A percentile compares a stretch with the other conserved stretches of the same genome.
These are phyloP conservation scores for Archilochus colubris DNA, from an alignment of 2,113 vertebrate genomes.

Conservation along the genomic window DNA sequence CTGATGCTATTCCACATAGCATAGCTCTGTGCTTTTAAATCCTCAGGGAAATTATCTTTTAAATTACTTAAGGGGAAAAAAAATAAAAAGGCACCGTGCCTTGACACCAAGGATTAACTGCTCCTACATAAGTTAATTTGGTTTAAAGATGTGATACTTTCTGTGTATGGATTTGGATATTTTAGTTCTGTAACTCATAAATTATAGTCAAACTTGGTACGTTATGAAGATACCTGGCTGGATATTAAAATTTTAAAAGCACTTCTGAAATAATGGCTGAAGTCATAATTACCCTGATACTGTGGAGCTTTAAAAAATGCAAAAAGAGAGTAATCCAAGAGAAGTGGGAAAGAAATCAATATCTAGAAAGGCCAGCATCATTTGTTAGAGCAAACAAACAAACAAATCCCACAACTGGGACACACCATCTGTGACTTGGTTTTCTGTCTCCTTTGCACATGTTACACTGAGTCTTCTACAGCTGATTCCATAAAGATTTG, in stretches of 20 bases:
- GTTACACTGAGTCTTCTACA: not conserved
- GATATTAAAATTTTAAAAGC: constrained; percentile 52
- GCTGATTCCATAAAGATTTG: not conserved
- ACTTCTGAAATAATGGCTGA: constrained; percentile 32
- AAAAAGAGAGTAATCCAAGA: not conserved
- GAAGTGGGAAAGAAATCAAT: not conserved
- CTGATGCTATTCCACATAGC: constrained; percentile 52
- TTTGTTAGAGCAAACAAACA: constrained; percentile 3
- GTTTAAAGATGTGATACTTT: constrained; percentile 73
- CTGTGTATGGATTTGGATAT: constrained; percentile 69
- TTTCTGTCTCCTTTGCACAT: not conserved
- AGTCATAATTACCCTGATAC: constrained; percentile 13
- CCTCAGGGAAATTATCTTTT: constrained; percentile 80
- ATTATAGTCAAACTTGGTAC: constrained; percentile 30
- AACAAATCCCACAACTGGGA: not conserved
- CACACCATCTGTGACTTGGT: not conserved
- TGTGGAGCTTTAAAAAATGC: not conserved
- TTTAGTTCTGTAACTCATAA: constrained; percentile 48
- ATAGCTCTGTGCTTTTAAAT: constrained; percentile 70
- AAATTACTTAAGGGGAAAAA: constrained; percentile 76
- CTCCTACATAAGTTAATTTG: constrained; percentile 75
- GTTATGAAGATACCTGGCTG: constrained; percentile 36
- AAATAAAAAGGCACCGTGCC: constrained; percentile 51
- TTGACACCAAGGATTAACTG: constrained; percentile 78
- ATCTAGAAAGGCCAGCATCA: not conserved